Conservation (phyloP, 2,797 vertebrate genomes). For the Pangasius mekongensis region DNA sequence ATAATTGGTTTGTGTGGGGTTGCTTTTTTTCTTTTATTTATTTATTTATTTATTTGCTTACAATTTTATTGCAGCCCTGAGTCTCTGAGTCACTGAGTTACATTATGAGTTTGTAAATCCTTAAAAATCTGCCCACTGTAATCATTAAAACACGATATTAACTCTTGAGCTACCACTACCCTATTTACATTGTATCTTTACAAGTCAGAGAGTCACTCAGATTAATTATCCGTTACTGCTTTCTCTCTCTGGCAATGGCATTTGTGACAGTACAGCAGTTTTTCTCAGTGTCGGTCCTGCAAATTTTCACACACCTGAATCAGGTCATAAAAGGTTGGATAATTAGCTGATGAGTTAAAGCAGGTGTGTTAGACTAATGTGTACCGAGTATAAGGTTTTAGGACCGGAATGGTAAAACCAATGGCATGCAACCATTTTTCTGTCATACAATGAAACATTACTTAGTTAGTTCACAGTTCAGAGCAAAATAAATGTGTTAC, state of each 20-base stretch:
- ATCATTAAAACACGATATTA: not conserved
- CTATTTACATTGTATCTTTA: not conserved
- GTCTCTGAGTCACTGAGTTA: not conserved
- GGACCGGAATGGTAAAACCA: not conserved
- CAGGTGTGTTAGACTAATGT: constrained; percentile 37
- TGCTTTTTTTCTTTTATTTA: not conserved
- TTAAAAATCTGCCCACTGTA: not conserved
- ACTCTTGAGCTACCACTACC: not conserved
- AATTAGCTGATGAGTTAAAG: constrained; percentile 53
- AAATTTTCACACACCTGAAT: not conserved
- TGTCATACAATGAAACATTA: not conserved
- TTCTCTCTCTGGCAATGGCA: not conserved
- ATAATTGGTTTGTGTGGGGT: not conserved
- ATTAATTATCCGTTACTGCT: not conserved
- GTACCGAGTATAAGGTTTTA: not conserved
- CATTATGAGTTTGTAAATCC: not conserved
- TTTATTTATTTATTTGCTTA: not conserved
- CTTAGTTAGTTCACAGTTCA: not conserved
- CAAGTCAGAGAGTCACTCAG: not conserved
- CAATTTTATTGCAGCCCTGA: not conserved
- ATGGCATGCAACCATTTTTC: not conserved
- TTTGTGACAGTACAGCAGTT: constrained; percentile 3
- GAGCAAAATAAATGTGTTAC: not conserved
- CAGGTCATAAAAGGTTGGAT: not conserved
- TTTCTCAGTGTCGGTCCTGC: not conserved